Percentiles rank a stretch among this genome's conserved stretches.
Evolutionary conservation across 2,113 vertebrate genomes (phyloP).

Genomic region (Blennius ocellaris): DNA sequence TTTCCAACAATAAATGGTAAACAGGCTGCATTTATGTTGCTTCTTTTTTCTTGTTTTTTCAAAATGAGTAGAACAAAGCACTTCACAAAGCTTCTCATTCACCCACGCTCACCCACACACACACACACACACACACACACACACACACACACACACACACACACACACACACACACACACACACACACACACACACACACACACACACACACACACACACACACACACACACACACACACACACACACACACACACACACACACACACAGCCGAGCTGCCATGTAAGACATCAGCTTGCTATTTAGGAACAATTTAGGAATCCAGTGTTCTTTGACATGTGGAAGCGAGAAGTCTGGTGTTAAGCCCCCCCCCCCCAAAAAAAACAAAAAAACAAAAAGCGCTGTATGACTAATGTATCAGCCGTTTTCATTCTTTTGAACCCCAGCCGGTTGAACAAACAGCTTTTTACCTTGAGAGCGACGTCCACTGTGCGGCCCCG

Average conservation of each 20-base stretch:
- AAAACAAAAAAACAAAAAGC: too few species aligned
- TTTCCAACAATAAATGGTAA: neutral
- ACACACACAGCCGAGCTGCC: constrained; percentile 1
- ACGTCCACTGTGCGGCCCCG: neutral
- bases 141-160: too few species aligned
- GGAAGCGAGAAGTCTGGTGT: constrained; percentile 11
- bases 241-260: too few species aligned
- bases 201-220: neutral
- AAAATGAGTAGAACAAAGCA: neutral
- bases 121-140: too few species aligned
- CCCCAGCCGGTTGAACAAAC: neutral
- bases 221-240: too few species aligned
- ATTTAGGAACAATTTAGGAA: constrained; percentile 25
- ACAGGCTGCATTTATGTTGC: neutral
- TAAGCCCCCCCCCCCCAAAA: constrained; percentile 13
- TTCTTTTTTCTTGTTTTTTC: neutral
- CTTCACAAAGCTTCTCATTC: constrained; percentile 13
- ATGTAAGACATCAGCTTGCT: neutral
- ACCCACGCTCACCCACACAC: neutral
- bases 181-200: neutral
- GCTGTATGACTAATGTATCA: constrained; percentile 23
- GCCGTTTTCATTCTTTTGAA: neutral
- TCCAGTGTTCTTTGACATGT: constrained; percentile 5
- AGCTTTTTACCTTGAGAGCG: neutral
- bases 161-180: too few species aligned